Conservation (phyloP, 2,113 vertebrate genomes). For the Rhinogobius similis region DNA sequence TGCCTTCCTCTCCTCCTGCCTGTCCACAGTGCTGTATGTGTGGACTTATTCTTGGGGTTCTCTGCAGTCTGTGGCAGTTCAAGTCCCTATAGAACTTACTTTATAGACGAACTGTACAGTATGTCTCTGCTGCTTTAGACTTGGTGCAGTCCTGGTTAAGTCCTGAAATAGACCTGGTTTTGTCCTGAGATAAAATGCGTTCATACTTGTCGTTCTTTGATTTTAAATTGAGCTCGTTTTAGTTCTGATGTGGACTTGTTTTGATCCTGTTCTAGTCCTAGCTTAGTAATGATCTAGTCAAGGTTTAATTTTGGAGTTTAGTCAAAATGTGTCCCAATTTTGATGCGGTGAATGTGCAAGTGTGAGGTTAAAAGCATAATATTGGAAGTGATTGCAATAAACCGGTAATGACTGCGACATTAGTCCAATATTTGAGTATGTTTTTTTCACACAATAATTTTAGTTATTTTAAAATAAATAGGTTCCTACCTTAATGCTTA, state of each 20-base stretch:
- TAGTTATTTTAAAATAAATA: no score
- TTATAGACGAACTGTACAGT: background rate
- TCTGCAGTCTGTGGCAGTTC: background rate
- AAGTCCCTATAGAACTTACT: background rate
- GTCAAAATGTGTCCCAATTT: no score
- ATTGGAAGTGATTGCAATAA: no score
- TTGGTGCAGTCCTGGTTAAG: no score
- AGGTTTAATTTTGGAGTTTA: no score
- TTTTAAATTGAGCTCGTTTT: background rate
- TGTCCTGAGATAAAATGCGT: background rate
- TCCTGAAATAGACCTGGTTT: background rate
- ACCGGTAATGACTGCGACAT: no score
- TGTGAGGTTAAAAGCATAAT: no score
- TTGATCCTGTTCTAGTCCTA: background rate
- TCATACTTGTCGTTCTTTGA: background rate
- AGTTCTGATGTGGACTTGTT: background rate
- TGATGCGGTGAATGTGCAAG: no score
- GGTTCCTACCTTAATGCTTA: no score
- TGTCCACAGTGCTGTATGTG: background rate
- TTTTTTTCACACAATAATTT: no score
- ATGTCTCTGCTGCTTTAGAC: background rate
- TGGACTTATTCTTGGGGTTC: background rate
- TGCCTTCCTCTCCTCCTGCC: constrained; percentile 20
- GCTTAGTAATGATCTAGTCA: background rate
- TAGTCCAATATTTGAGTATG: no score